phyloP scores from a whole-genome alignment of 1,140 invertebrate genomes.

The Papilio machaon region DNA sequence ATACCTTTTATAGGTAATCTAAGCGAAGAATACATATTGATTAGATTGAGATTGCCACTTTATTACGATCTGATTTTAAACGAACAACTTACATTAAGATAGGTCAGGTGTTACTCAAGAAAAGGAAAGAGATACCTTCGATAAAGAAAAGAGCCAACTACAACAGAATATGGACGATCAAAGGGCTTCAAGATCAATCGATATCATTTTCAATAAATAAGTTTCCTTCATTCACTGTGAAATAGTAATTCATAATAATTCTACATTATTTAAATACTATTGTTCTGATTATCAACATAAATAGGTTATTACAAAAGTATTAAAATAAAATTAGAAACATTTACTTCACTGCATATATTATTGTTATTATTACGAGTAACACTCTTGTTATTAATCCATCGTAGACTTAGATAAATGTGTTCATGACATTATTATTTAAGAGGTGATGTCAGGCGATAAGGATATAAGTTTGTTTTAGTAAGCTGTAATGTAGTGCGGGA shows the following conservation, averaged over 20 bases:
- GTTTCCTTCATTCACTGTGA: too few relatives aligned
- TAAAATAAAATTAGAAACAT: not conserved
- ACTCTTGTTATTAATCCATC: not conserved
- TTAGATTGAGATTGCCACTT: not conserved
- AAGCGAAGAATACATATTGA: not conserved
- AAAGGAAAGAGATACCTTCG: too few relatives aligned
- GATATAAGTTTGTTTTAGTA: not conserved
- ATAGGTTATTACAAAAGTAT: not conserved
- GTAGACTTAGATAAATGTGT: not conserved
- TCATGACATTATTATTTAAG: not conserved
- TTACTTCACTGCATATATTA: not conserved
- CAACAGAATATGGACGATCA: too few relatives aligned
- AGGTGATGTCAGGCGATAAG: not conserved
- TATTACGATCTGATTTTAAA: not conserved
- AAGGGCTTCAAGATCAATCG: too few relatives aligned
- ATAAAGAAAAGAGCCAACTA: too few relatives aligned
- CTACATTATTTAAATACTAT: too few relatives aligned
- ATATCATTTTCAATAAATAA: too few relatives aligned
- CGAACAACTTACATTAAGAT: too few relatives aligned
- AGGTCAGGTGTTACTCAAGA: too few relatives aligned
- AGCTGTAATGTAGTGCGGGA: not conserved
- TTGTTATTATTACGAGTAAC: not conserved
- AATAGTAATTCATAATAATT: too few relatives aligned
- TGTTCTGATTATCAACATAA: too few relatives aligned
- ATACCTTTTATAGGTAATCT: not conserved